Conservation (phyloP, 2,888 invertebrate species). For the Isotomurus palustris region DNA sequence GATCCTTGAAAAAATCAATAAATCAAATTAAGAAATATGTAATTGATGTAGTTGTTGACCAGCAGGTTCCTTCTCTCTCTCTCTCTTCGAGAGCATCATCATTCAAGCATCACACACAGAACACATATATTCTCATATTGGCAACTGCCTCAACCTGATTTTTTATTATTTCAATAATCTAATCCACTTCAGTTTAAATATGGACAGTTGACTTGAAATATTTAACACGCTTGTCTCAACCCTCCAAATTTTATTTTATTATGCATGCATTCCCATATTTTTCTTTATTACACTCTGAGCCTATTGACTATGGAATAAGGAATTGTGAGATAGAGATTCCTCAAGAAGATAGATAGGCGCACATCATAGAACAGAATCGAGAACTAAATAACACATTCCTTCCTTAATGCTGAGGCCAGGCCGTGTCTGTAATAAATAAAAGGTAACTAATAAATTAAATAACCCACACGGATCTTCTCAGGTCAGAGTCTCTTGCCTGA, state of each 20-base stretch:
- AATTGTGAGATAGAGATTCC: neutral
- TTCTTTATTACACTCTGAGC: neutral
- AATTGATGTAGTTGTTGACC: conserved; percentile 14
- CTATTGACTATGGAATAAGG: neutral
- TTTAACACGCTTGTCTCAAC: conserved; percentile 13
- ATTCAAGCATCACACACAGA: neutral
- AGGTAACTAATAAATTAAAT: no score
- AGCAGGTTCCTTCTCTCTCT: conserved; percentile 1
- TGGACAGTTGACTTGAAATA: conserved; percentile 6
- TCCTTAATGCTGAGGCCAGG: no score
- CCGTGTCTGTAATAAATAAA: no score
- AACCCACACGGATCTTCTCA: no score
- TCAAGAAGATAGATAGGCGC: no score
- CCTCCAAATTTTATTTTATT: no score
- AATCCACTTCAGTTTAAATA: conserved; percentile 6
- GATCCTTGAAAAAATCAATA: conserved; percentile 19
- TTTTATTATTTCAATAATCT: conserved; percentile 6
- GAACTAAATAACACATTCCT: no score
- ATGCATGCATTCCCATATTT: neutral
- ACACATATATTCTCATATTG: neutral
- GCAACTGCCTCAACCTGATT: conserved; percentile 1
- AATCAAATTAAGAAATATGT: conserved; percentile 18
- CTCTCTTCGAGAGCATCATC: neutral
- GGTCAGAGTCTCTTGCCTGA: no score
- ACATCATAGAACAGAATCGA: no score